Evolutionary conservation across 53 echinoderm and acorn worm species (phyloP).

Genomic region (Zoroaster sp.): DNA sequence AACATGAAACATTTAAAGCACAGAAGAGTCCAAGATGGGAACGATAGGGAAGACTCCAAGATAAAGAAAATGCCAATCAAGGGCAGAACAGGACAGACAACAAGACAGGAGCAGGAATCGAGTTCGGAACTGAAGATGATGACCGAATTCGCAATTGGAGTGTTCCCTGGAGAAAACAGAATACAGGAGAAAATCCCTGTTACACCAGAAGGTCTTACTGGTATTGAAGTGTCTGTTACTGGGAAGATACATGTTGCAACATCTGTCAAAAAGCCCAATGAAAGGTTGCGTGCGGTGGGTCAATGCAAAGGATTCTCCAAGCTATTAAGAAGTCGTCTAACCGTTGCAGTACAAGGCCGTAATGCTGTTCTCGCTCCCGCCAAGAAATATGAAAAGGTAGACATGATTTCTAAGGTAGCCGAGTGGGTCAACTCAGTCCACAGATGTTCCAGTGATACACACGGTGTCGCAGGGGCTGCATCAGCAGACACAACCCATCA

Average conservation of each 20-base stretch:
- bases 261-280: neutral
- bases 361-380: conserved; percentile 1
- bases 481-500: neutral
- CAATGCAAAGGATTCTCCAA: neutral
- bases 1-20: conserved; percentile 15
- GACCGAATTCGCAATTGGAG: conserved; percentile 6
- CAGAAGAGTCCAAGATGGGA: neutral
- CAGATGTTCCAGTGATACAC: too few relatives aligned
- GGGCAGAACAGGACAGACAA: neutral
- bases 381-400: neutral
- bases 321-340: neutral
- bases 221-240: neutral
- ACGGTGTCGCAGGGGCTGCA: too few relatives aligned
- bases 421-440: neutral
- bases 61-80: too few relatives aligned
- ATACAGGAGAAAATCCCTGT: neutral
- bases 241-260: neutral
- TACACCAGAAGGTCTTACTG: conserved; percentile 10
- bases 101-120: neutral
- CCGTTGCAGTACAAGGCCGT: neutral
- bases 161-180: neutral
- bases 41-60: neutral
- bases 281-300: conserved; percentile 15
- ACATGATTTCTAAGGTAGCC: neutral
- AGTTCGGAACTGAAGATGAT: neutral